Conservation (phyloP, 2,113 vertebrate species). For the Rallus limicola region DNA sequence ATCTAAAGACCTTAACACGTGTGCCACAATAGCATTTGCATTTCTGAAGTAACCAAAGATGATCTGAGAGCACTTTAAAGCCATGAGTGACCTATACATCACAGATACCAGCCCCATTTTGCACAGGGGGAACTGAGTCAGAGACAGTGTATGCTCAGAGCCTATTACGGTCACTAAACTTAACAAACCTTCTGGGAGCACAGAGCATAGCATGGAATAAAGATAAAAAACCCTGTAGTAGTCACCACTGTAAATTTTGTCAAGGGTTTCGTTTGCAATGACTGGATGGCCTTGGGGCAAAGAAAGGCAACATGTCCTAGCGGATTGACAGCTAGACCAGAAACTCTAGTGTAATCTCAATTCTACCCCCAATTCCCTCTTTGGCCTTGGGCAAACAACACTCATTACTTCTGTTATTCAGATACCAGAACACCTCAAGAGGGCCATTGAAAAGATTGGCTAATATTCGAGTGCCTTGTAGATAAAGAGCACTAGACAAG, state of each 20-base stretch:
- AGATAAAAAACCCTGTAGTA: slow-evolving; percentile 47
- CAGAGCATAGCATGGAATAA: background rate
- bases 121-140: background rate
- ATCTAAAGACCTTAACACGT: background rate
- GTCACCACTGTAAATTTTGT: slow-evolving; percentile 18
- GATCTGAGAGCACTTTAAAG: slow-evolving; percentile 1
- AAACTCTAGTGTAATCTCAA: slow-evolving; percentile 41
- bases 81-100: background rate
- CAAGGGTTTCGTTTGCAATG: slow-evolving; percentile 15
- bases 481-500: slow-evolving; percentile 16
- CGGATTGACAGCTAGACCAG: slow-evolving; percentile 43
- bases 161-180: slow-evolving; percentile 33
- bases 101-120: background rate
- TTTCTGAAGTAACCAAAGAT: slow-evolving; percentile 12
- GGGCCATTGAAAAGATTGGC: slow-evolving; percentile 43
- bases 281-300: slow-evolving; percentile 52
- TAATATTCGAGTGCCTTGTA: slow-evolving; percentile 53
- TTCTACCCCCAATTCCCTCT: slow-evolving; percentile 46
- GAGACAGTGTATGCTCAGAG: slow-evolving; percentile 27
- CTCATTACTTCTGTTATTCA: slow-evolving; percentile 64
- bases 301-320: slow-evolving; percentile 17
- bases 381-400: slow-evolving; percentile 63
- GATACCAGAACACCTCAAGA: slow-evolving; percentile 40
- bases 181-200: background rate
- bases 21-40: background rate